Evolutionary conservation across 1,140 invertebrate species (phyloP), one percentile per base, ranked within the genome.

Genomic region (Paraescarpia echinospica): DNA sequence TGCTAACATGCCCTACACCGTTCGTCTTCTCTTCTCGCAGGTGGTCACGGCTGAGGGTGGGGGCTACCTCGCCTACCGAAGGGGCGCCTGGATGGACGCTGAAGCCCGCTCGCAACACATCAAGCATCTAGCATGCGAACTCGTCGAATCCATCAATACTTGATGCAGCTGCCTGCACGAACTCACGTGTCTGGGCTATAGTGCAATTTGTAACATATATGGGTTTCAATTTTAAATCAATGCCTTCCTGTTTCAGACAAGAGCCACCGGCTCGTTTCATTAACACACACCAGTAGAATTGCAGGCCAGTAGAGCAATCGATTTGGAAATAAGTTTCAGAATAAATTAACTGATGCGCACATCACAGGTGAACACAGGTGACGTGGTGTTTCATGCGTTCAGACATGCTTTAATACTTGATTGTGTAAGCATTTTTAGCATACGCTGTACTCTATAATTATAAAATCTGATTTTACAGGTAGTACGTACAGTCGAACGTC

Each of bases 101-200:
- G 34, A 91, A 59, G 89, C 92, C 4, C 89, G 89, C 27, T 35
- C 48, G 12, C 92, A 91, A n/a, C 92, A 59, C 90, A 59, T 93
- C 89, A 93, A 93, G 90, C 90, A 93, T 90, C 90, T 93, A 33
- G 92, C 92, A 35, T 93, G 92, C 35, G 92, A 91, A 59, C n/a
- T 93, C 34, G 92, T 91, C 91, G 8, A 27, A 77, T 31, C 59
- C 59, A 77, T 77, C 59, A 77, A 77, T 77, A 77, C 27, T 77
- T 77, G 22, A 77, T 77, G 59, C 22, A 77, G 22, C 22, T 12
- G 41, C 41, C 22, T 27, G 22, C 59, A 27, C 22, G 59, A 31
- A 1, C 18, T 51, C 18, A 77, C 59, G 59, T 77, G 59, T 77
- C 59, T 77, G 2, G 8, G 59, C 59, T 77, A 77, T 77, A 14